A percentile compares a stretch with the other conserved stretches of the same genome.
Evolutionary conservation across 1,140 invertebrate genomes (phyloP).

Genomic region (Paraescarpia echinospica): DNA sequence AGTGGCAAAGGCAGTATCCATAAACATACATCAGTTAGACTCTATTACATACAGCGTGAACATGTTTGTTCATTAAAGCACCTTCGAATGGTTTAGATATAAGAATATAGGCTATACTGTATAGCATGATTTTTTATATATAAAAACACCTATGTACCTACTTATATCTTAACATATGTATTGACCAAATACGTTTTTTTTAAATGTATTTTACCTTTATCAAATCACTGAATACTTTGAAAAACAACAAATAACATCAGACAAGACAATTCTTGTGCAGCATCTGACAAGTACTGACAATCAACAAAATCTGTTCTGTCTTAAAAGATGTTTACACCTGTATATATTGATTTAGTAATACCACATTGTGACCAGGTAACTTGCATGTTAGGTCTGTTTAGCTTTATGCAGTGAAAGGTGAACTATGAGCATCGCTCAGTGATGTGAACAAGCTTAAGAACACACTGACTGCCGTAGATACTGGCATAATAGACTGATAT

Average conservation of each 20-base stretch:
- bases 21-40: too few species aligned
- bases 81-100: too few species aligned
- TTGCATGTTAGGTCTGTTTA: not conserved
- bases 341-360: not conserved
- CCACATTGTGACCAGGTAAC: not conserved
- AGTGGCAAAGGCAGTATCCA: too few species aligned
- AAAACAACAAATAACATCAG: not conserved
- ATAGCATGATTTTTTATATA: too few species aligned
- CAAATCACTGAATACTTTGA: not conserved
- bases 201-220: not conserved
- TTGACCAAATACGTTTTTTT: too few species aligned
- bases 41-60: too few species aligned
- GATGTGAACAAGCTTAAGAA: not conserved
- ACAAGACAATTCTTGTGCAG: not conserved
- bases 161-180: too few species aligned
- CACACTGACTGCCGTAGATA: not conserved
- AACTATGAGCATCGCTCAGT: too few species aligned
- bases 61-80: too few species aligned
- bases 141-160: too few species aligned
- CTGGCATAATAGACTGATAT: not conserved
- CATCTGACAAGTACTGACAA: not conserved
- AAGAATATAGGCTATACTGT: too few species aligned
- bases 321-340: not conserved
- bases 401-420: not conserved
- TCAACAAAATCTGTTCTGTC: not conserved